Base-by-base conservation (phyloP, 2,888 invertebrate genomes). In the Drosophila aldrichi region DNA sequence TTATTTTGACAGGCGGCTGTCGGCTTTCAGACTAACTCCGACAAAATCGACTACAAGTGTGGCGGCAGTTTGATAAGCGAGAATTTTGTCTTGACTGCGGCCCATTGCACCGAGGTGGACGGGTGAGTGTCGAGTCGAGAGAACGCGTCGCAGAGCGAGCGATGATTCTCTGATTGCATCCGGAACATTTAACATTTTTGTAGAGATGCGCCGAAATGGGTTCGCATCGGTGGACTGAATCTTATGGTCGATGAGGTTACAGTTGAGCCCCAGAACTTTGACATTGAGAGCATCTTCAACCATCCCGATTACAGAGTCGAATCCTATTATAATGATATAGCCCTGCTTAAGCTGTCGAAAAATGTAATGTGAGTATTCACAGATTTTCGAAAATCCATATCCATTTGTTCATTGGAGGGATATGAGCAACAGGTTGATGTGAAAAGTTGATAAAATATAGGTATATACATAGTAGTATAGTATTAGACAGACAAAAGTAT, bases 41-140 rank as follows among this genome's bases (percentile, higher is more conserved):
- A 62, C 8, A 34, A 61, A 61, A 82, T 91, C 14, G 88, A 90
- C 20, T 93, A 92, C 74, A 92, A 91, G 71, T 93, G 93, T 55
- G 93, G 92, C 10, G 93, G 92, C 18, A 91, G 92, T 67, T 72
- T 93, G 55, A 91, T 93, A 52, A 92, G 92, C 62, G 88, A 91
- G 38, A 82, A 75, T 29, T 92, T 87, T 66, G 89, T 92, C 0
- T 34, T 93, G 12, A 92, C 92, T 6, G 92, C 92, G 36, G 93
- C 92, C 4, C 93, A 93, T 77, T 93, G 93, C 67, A 89, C 91
- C 1, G 57, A 77, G 32, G 63, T 88, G 20, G 82, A 85, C 0
- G 91, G 90, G 92, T 92, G 70, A 88, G 85, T 20, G 9, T 16
- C n/a, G n/a, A 25, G 54, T 51, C 22, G 2, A 36, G 9, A 16